phyloP scores from a whole-genome alignment of 2,888 invertebrate genomes.

The Drosophila aldrichi region DNA sequence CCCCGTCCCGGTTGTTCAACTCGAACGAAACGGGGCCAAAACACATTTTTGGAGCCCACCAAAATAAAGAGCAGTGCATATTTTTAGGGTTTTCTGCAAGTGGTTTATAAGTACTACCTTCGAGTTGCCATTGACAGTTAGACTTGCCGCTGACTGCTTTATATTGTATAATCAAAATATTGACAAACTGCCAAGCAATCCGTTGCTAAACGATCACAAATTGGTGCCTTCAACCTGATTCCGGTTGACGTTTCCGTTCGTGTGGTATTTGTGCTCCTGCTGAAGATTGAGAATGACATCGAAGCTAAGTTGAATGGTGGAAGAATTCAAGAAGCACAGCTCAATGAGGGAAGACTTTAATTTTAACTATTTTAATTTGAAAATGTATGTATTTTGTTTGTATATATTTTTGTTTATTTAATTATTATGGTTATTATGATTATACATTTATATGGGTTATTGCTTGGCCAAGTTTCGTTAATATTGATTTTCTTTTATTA shows the following conservation, averaged over 20 bases:
- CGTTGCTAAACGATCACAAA: conserved; percentile 39
- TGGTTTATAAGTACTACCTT: conserved; percentile 37
- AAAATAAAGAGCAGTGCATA: conserved; percentile 47
- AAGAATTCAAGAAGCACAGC: neutral
- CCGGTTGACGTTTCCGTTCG: conserved; percentile 10
- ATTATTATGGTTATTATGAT: too few relatives aligned
- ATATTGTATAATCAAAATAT: conserved; percentile 54
- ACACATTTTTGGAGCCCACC: neutral
- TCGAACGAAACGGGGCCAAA: conserved; percentile 63
- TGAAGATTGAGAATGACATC: too few relatives aligned
- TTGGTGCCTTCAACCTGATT: conserved; percentile 34
- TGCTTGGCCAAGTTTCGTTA: too few relatives aligned
- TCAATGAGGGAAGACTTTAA: neutral
- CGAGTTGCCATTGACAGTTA: conserved; percentile 59
- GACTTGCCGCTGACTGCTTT: conserved; percentile 39
- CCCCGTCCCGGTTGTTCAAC: conserved; percentile 66
- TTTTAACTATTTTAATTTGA: too few relatives aligned
- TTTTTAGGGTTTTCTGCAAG: conserved; percentile 38
- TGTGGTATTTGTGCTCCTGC: neutral
- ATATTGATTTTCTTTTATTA: too few relatives aligned
- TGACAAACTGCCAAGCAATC: conserved; percentile 26
- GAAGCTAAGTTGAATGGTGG: neutral
- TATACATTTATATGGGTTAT: too few relatives aligned
- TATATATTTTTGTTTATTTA: too few relatives aligned
- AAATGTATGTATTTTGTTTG: too few relatives aligned